These are phyloP conservation scores for Rhabdomys pumilio DNA, from an alignment of 2,797 vertebrate genomes.

Conservation along the genomic window DNA sequence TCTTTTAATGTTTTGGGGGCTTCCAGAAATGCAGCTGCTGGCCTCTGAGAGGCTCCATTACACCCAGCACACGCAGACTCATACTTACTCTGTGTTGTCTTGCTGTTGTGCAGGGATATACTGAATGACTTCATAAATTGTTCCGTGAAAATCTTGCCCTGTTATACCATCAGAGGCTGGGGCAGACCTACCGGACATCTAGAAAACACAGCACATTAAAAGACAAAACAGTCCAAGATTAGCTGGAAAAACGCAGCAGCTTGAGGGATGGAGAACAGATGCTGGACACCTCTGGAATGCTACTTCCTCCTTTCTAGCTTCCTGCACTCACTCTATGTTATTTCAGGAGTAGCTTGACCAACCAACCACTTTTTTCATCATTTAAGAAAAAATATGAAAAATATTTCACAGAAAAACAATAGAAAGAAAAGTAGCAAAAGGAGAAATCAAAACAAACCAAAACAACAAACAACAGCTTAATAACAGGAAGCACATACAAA, in stretches of 20 bases:
- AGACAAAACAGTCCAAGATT: background rate
- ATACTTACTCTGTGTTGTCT: slow-evolving; percentile 91
- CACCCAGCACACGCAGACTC: background rate
- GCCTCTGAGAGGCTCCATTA: background rate
- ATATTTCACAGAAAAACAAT: slow-evolving; percentile 5
- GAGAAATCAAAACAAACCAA: background rate
- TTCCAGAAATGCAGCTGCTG: background rate
- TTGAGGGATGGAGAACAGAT: background rate
- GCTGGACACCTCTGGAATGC: background rate
- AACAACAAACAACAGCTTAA: background rate
- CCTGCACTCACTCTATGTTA: background rate
- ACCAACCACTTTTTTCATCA: background rate
- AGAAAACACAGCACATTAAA: slow-evolving; percentile 75
- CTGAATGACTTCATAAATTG: slow-evolving; percentile 97
- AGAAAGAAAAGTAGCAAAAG: slow-evolving; percentile 57
- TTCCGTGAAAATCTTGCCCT: slow-evolving; percentile 91
- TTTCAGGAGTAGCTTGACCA: slow-evolving; percentile 39
- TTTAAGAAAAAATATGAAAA: slow-evolving; percentile 64
- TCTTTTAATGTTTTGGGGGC: background rate
- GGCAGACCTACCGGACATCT: slow-evolving; percentile 92
- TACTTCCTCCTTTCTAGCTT: slow-evolving; percentile 15
- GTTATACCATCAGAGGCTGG: slow-evolving; percentile 90
- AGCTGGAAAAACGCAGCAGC: slow-evolving; percentile 39
- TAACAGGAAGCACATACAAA: background rate
- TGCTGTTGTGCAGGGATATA: slow-evolving; percentile 93